Conservation (phyloP, 35 echinoderm and acorn worm species). For the Patiria miniata region DNA sequence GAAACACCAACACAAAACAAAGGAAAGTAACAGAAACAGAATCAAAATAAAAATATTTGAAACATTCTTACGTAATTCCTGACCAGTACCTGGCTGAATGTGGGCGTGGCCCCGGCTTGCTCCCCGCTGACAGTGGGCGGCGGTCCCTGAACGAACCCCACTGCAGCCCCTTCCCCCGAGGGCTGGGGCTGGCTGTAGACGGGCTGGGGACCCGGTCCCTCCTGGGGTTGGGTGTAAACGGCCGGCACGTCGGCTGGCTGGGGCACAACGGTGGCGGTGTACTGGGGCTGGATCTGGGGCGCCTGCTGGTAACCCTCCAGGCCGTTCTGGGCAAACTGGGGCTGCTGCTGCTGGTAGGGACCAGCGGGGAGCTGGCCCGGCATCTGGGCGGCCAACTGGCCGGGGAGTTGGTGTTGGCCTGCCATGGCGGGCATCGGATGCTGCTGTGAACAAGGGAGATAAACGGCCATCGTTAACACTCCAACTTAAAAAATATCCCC, state of each 20-base stretch:
- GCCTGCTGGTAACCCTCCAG: conserved; percentile 56
- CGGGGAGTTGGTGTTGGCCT: neutral
- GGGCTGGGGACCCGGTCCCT: conserved; percentile 25
- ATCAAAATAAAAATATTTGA: neutral
- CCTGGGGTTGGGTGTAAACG: conserved; percentile 52
- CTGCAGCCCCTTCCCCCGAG: conserved; percentile 49
- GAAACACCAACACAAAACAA: no score
- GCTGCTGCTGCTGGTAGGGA: neutral
- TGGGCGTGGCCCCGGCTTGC: conserved; percentile 49
- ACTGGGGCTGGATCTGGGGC: conserved; percentile 47
- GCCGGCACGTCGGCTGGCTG: conserved; percentile 59
- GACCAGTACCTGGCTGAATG: conserved; percentile 24
- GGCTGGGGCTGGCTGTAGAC: conserved; percentile 54
- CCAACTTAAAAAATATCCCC: neutral
- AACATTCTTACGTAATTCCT: conserved; percentile 14
- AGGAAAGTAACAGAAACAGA: no score
- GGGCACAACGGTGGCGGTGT: conserved; percentile 11
- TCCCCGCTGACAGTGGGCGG: conserved; percentile 19
- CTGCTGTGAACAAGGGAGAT: neutral
- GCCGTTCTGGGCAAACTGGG: conserved; percentile 54
- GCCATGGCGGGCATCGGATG: conserved; percentile 28
- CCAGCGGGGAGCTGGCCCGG: neutral
- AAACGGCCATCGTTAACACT: neutral
- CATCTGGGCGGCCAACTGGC: conserved; percentile 19
- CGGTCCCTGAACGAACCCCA: conserved; percentile 38